Evolutionary conservation across 2,113 vertebrate species (phyloP).

Genomic region (Gnathonemus echidnorhynchus): DNA sequence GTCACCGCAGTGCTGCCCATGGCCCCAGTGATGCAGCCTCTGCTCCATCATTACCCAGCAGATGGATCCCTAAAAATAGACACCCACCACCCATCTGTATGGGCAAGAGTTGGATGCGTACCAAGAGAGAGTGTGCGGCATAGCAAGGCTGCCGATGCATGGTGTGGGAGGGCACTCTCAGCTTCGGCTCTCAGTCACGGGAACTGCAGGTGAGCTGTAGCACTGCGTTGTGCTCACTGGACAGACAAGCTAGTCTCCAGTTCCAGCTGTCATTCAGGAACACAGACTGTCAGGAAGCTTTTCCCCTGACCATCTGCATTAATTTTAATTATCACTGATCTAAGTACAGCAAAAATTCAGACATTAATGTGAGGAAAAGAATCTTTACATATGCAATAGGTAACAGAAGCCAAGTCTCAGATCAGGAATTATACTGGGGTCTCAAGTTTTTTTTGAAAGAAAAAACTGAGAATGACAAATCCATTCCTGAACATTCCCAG

Average conservation of each 20-base stretch:
- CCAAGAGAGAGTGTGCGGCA: neutral
- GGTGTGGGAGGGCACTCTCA: neutral
- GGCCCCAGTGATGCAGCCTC: slow-evolving; percentile 17
- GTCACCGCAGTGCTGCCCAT: slow-evolving; percentile 10
- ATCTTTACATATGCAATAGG: neutral
- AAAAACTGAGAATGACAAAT: neutral
- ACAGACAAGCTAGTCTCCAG: neutral
- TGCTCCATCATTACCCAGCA: slow-evolving; percentile 22
- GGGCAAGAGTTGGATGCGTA: neutral
- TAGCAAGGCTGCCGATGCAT: neutral
- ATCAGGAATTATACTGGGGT: neutral
- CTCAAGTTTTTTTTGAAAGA: neutral
- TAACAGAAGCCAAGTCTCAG: neutral
- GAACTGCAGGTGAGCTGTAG: neutral
- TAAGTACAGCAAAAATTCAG: neutral
- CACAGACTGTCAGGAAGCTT: neutral
- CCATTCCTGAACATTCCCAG: slow-evolving; percentile 3
- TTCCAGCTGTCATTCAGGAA: neutral
- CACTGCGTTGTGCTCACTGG: neutral
- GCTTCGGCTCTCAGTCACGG: neutral
- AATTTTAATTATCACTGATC: neutral
- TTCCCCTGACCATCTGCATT: neutral
- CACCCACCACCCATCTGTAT: slow-evolving; percentile 7
- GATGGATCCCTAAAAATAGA: slow-evolving; percentile 49
- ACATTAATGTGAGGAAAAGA: neutral